Evolutionary conservation across 2,113 vertebrate genomes (phyloP), one percentile per base, ranked within the genome.

Genomic region (Podarcis cretensis): DNA sequence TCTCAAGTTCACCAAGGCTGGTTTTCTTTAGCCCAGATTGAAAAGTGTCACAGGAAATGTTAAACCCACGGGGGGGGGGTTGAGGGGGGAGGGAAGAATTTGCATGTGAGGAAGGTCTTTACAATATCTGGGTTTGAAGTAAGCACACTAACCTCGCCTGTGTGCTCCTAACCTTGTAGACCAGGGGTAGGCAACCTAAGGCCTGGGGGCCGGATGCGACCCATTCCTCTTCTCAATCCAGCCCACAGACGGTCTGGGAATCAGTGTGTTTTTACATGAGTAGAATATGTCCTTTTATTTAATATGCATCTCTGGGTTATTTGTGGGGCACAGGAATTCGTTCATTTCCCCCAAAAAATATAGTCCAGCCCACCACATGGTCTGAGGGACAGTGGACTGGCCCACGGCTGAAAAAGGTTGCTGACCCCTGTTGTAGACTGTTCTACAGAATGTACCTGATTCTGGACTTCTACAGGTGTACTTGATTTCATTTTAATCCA

Each of bases 141-240:
- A 86, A 99, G 96, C 84, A 99, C 97, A 0, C 97, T 98, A 90
- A 99, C 98, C 90, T 98, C 98, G 0, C 98, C 98, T 79, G 97
- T 96, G 90, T 96, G 90, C 98, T 98, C 1, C 99, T 98, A 95
- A 99, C 99, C 90, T 99, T 99, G 91, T 98, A 99, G 87, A 98
- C 48, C 9, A 48, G 48, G 48, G 48, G 48, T 48, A 48, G 48
- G 48, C 9, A 48, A 48, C 48, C 48, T 48, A 48, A 48, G 48
- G 48, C 48, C 48, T 48, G 48, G 48, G 48, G 9, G 1, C 9
- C 48, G 2, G 48, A 10, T 48, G 48, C 48, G 2, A 9, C 48
- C 48, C 48, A 48, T 48, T 48, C 48, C 8, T 8, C 48, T 48
- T 48, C 48, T 10, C 48, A 48, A 48, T 48, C 48, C 9, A 2